Evolutionary conservation across 2,888 invertebrate species (phyloP).

Genomic region (Invenusta paracnida): DNA sequence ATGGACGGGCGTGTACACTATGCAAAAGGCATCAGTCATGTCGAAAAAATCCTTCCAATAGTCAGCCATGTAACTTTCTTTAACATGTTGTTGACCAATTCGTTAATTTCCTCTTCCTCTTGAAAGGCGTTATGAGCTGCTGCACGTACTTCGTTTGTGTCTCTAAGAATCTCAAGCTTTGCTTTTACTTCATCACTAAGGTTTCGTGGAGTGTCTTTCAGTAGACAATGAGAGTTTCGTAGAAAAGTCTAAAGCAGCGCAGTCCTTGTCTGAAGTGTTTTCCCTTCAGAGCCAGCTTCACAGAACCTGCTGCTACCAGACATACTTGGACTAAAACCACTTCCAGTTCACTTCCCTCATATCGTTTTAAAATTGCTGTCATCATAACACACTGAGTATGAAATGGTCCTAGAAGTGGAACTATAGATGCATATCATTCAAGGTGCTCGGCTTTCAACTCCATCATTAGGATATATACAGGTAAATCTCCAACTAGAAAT

Average conservation of each 20-base stretch:
- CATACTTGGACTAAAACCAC: not conserved
- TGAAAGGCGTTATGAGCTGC: not conserved
- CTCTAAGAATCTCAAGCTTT: not conserved
- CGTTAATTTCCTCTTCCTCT: not conserved
- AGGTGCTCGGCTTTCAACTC: not conserved
- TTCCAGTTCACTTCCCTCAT: conserved; percentile 15
- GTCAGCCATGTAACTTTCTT: not conserved
- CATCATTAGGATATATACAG: not conserved
- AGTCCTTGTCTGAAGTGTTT: not conserved
- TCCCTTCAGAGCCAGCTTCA: not conserved
- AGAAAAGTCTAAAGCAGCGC: not conserved
- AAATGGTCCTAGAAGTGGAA: not conserved
- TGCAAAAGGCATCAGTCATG: not conserved
- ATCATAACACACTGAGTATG: conserved; percentile 31
- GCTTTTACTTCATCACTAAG: not conserved
- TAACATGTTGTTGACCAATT: not conserved
- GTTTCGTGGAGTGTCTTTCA: not conserved
- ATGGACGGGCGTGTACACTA: not conserved
- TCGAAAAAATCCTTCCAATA: not conserved
- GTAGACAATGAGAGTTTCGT: not conserved
- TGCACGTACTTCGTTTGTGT: not conserved
- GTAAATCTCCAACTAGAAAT: not conserved
- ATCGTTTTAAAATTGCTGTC: conserved; percentile 29
- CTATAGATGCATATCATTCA: no score
- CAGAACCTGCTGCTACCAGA: conserved; percentile 1